Evolutionary conservation across 2,888 invertebrate species (phyloP).

Genomic region (Cataglyphis altisquamis): DNA sequence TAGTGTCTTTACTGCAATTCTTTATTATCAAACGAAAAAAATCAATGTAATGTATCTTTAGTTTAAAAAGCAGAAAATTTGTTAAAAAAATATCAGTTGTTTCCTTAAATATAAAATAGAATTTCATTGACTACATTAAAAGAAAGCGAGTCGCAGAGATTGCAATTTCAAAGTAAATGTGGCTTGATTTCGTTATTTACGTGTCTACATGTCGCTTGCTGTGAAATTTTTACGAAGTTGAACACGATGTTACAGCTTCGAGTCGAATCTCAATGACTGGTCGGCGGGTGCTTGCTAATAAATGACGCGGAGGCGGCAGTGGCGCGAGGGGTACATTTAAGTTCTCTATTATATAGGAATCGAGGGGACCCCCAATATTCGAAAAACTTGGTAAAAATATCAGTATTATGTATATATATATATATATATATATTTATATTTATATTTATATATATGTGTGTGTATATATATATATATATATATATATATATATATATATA

Average conservation of each 20-base stretch:
- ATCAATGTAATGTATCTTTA: not conserved
- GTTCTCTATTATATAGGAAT: slow-evolving; percentile 75
- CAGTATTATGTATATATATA: slow-evolving; percentile 57
- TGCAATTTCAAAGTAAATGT: slow-evolving; percentile 5
- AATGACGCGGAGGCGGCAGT: slow-evolving; percentile 74
- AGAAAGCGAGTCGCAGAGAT: not conserved
- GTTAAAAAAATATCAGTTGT: slow-evolving; percentile 18
- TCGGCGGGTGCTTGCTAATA: slow-evolving; percentile 65
- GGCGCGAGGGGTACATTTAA: slow-evolving; percentile 76
- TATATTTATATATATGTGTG: not conserved
- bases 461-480: too few relatives aligned
- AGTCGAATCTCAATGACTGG: slow-evolving; percentile 64
- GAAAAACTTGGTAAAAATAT: slow-evolving; percentile 83
- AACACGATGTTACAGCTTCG: slow-evolving; percentile 51
- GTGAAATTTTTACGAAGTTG: slow-evolving; percentile 43
- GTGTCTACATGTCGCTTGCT: slow-evolving; percentile 12
- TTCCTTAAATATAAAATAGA: slow-evolving; percentile 30
- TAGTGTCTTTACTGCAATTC: not conserved
- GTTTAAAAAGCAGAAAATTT: not conserved
- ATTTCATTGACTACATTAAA: slow-evolving; percentile 3
- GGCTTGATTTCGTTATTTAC: slow-evolving; percentile 2
- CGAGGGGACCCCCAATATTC: slow-evolving; percentile 74
- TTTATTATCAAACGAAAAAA: not conserved
- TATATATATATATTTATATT: not conserved
- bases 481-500: too few relatives aligned